A percentile compares a stretch with the other conserved stretches of the same genome.
Evolutionary conservation across 2,113 vertebrate species (phyloP).

Genomic region (Callocephalon fimbriatum): DNA sequence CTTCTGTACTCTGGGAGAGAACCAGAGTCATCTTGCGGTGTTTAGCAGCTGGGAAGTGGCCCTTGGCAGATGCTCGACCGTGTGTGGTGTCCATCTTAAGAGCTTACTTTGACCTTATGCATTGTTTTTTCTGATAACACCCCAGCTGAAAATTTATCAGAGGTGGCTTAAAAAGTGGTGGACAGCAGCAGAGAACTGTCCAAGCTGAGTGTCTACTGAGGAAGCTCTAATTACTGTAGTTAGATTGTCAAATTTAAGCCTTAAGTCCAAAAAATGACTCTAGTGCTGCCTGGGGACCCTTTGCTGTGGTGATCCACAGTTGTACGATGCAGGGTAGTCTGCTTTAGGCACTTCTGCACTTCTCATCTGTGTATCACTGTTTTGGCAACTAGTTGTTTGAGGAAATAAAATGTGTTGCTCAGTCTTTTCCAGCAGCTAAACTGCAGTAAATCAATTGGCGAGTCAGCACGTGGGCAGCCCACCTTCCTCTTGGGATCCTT

Average conservation of each 20-base stretch:
- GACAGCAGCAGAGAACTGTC: background rate
- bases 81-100: background rate
- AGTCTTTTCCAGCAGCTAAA: slow-evolving; percentile 1
- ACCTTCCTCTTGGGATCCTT: background rate
- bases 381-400: background rate
- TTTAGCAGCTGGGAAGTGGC: background rate
- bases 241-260: background rate
- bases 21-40: background rate
- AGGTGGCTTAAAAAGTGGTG: background rate
- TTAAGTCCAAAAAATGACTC: background rate
- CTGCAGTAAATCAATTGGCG: background rate
- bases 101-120: no score
- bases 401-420: background rate
- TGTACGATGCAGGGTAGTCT: background rate
- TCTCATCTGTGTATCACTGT: background rate
- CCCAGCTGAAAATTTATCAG: background rate
- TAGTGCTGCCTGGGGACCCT: background rate
- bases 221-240: background rate
- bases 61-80: background rate
- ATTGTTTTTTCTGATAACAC: background rate
- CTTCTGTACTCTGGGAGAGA: background rate
- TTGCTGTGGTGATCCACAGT: accelerated
- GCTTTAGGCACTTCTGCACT: background rate
- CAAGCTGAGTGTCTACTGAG: background rate
- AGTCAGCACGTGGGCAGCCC: background rate